Conservation (phyloP, 2,888 invertebrate species). For the Euspilapteryx auroguttella region DNA sequence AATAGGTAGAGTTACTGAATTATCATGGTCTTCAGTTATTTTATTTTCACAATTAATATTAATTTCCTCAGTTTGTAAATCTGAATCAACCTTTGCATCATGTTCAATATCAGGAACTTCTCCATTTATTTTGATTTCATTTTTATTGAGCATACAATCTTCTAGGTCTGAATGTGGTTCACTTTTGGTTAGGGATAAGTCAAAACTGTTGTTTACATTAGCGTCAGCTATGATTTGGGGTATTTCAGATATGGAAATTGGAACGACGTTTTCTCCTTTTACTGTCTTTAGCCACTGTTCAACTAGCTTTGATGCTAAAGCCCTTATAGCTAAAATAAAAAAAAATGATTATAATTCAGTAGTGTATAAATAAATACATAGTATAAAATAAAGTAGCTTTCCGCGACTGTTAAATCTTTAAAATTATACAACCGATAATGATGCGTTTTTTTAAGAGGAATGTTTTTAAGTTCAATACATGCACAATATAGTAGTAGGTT, state of each 20-base stretch:
- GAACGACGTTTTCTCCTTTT: constrained; percentile 69
- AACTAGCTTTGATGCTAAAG: constrained; percentile 78
- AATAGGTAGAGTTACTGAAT: constrained; percentile 30
- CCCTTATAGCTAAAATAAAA: constrained; percentile 68
- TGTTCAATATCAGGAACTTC: not conserved
- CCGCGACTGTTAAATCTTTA: no score
- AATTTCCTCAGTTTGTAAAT: constrained; percentile 6
- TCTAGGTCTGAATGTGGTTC: constrained; percentile 10
- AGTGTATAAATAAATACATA: no score
- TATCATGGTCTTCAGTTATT: constrained; percentile 10
- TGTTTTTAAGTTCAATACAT: no score
- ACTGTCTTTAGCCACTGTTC: constrained; percentile 91
- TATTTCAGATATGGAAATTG: constrained; percentile 32
- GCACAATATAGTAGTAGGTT: no score
- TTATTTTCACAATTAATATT: constrained; percentile 2
- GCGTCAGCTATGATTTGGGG: constrained; percentile 30
- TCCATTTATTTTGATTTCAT: not conserved
- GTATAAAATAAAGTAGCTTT: no score
- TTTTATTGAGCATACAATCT: constrained; percentile 5
- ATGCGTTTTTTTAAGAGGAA: no score
- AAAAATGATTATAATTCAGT: no score
- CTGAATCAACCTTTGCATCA: not conserved
- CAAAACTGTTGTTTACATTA: constrained; percentile 16
- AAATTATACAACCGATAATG: no score
- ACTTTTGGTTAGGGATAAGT: constrained; percentile 11